phyloP scores from a whole-genome alignment of 2,797 vertebrate species.

The Schizopygopsis malacanthus region DNA sequence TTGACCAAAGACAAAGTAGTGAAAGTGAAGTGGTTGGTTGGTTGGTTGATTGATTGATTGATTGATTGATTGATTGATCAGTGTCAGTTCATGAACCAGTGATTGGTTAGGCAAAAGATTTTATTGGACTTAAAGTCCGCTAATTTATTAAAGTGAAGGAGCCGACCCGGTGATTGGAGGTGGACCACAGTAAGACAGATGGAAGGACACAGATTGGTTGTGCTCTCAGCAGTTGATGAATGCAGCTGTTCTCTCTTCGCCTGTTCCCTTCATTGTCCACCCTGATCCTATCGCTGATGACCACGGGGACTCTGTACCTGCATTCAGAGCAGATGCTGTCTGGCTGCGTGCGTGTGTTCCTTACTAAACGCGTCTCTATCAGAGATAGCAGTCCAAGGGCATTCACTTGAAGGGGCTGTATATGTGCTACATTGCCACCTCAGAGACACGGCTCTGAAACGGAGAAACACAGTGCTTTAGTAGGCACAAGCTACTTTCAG shows the following conservation, averaged over 20 bases:
- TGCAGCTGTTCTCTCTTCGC: slow-evolving; percentile 65
- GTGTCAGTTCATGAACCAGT: background rate
- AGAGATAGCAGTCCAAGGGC: slow-evolving; percentile 48
- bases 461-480: background rate
- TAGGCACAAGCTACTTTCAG: background rate
- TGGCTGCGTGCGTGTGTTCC: slow-evolving; percentile 49
- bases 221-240: slow-evolving; percentile 48
- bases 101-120: background rate
- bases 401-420: slow-evolving; percentile 39
- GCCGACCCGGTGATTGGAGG: background rate
- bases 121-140: background rate
- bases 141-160: slow-evolving; percentile 19
- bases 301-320: slow-evolving; percentile 50
- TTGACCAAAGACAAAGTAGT: background rate
- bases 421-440: slow-evolving; percentile 37
- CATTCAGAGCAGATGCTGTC: slow-evolving; percentile 57
- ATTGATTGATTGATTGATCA: background rate
- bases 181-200: slow-evolving; percentile 40
- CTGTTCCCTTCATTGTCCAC: slow-evolving; percentile 69
- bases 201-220: slow-evolving; percentile 42
- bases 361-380: slow-evolving; percentile 42
- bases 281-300: slow-evolving; percentile 55
- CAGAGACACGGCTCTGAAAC: background rate
- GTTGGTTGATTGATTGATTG: no score
- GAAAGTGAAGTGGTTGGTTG: background rate